A percentile compares a stretch with the other conserved stretches of the same genome.
phyloP scores from a whole-genome alignment of 2,113 vertebrate species.

The Ursus arctos region DNA sequence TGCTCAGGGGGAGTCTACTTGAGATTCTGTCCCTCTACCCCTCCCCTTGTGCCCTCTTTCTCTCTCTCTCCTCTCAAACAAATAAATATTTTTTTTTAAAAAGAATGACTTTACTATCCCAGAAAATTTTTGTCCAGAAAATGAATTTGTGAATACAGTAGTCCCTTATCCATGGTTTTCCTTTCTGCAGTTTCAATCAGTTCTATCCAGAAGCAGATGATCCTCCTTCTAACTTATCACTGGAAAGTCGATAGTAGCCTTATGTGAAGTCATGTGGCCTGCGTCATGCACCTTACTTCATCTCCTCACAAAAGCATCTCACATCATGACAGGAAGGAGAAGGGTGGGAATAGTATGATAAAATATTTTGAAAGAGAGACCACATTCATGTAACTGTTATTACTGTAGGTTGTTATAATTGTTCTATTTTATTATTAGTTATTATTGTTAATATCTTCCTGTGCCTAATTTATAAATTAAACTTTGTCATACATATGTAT shows the following conservation, averaged over 20 bases:
- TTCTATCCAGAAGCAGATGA: neutral
- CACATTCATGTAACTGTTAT: neutral
- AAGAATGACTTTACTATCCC: neutral
- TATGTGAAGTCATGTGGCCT: neutral
- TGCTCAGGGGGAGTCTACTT: neutral
- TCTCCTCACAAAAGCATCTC: neutral
- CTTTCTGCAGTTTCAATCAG: neutral
- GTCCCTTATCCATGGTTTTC: neutral
- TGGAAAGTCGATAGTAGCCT: neutral
- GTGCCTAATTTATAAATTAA: neutral
- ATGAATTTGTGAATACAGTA: neutral
- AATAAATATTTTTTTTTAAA: neutral
- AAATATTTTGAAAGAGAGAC: neutral
- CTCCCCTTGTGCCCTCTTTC: neutral
- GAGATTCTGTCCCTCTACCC: neutral
- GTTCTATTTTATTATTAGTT: neutral
- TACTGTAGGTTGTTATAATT: neutral
- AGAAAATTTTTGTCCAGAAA: constrained; percentile 41
- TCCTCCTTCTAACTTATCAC: neutral
- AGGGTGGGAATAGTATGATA: neutral
- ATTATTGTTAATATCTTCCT: neutral
- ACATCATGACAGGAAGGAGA: neutral
- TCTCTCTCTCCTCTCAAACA: neutral
- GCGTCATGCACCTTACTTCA: neutral
- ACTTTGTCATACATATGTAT: neutral